Percentiles rank a stretch among this genome's conserved stretches.
Evolutionary conservation across 1,140 invertebrate genomes (phyloP).

Genomic region (Sitophilus oryzae): DNA sequence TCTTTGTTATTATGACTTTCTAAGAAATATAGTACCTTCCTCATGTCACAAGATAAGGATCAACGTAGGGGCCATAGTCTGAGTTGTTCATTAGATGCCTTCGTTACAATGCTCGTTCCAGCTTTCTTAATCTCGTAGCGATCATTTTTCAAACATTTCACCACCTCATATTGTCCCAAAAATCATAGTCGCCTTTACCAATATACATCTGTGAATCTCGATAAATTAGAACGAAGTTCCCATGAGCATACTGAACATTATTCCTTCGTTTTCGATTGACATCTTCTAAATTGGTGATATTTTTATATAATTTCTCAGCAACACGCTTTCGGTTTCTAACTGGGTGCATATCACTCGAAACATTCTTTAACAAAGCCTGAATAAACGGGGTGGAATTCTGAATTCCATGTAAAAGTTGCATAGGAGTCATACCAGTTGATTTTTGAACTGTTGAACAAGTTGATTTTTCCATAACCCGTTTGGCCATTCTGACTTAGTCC

Average conservation of each 20-base stretch:
- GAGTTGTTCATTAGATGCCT: slow-evolving; percentile 5
- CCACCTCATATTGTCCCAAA: slow-evolving; percentile 5
- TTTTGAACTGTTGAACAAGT: slow-evolving; percentile 30
- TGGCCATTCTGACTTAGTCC: slow-evolving; percentile 36
- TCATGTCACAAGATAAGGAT: too few species aligned
- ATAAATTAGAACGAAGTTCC: too few species aligned
- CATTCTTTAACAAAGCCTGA: slow-evolving; percentile 13
- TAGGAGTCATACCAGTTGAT: slow-evolving; percentile 3
- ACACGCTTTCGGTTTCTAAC: slow-evolving; percentile 9
- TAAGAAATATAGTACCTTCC: too few species aligned
- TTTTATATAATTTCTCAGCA: slow-evolving; percentile 12
- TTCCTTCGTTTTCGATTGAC: background rate
- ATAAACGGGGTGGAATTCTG: slow-evolving; percentile 6
- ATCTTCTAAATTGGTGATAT: background rate
- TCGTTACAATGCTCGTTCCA: slow-evolving; percentile 1
- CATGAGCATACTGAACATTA: too few species aligned
- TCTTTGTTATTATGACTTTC: too few species aligned
- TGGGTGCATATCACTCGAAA: slow-evolving; percentile 9
- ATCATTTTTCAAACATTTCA: slow-evolving; percentile 3
- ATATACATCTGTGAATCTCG: slow-evolving; percentile 11
- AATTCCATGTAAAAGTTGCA: slow-evolving; percentile 12
- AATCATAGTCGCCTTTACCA: slow-evolving; percentile 8
- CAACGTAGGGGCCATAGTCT: slow-evolving; percentile 4
- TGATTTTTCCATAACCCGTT: slow-evolving; percentile 39
- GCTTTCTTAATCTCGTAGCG: background rate